A percentile compares a stretch with the other conserved stretches of the same genome.
These are phyloP conservation scores for Danaus melanippus DNA, from an alignment of 1,140 invertebrate species.

Conservation along the genomic window DNA sequence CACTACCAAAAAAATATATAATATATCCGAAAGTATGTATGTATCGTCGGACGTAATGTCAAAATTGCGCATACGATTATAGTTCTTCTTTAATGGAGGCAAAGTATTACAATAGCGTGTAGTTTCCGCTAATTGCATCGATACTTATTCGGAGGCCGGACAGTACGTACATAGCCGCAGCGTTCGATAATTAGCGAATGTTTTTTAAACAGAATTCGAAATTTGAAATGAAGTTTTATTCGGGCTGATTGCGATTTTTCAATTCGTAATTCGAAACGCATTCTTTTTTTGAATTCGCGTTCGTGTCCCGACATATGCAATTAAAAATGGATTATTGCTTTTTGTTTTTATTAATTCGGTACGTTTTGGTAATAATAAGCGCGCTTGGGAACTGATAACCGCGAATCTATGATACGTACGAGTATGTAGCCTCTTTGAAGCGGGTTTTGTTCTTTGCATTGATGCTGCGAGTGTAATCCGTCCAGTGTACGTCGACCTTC, in stretches of 20 bases:
- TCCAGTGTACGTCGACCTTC: conserved; percentile 7
- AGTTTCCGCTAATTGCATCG: conserved; percentile 17
- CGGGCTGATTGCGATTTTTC: conserved; percentile 56
- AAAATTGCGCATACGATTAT: conserved; percentile 35
- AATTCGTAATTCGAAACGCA: conserved; percentile 45
- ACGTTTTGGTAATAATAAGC: conserved; percentile 18
- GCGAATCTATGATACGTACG: conserved; percentile 12
- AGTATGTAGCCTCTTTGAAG: conserved; percentile 9
- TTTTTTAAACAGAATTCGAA: conserved; percentile 65
- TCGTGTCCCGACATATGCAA: conserved; percentile 33
- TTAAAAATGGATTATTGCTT: conserved; percentile 41
- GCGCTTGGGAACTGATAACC: not conserved
- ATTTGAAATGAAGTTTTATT: conserved; percentile 68
- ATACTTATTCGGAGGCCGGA: conserved; percentile 33
- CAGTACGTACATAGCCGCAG: conserved; percentile 39
- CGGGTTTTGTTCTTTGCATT: conserved; percentile 9
- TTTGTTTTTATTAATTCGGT: conserved; percentile 28
- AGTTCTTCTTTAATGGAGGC: conserved; percentile 21
- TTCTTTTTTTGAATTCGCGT: conserved; percentile 35
- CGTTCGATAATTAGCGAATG: conserved; percentile 67
- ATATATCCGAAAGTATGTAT: conserved; percentile 40
- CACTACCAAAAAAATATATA: conserved; percentile 34
- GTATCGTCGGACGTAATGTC: conserved; percentile 21
- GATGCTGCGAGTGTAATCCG: conserved; percentile 16
- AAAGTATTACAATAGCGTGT: conserved; percentile 28